These are phyloP conservation scores for Poeciliopsis occidentalis DNA, from an alignment of 2,113 vertebrate species.

Conservation along the genomic window DNA sequence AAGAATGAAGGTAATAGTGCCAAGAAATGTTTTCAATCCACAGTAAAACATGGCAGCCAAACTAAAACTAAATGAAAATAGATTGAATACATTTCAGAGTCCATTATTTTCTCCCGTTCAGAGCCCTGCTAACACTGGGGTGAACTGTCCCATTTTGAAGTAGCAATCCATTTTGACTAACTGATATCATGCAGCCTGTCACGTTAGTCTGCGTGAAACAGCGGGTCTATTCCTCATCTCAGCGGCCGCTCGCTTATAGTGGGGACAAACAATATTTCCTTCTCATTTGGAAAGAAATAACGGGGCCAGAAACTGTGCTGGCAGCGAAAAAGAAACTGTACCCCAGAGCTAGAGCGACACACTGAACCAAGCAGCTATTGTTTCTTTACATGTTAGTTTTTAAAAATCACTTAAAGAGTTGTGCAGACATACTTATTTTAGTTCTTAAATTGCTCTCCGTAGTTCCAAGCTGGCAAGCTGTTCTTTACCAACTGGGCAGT, in stretches of 20 bases:
- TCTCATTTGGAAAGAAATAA: slow-evolving; percentile 76
- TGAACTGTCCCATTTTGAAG: slow-evolving; percentile 72
- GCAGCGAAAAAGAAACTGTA: slow-evolving; percentile 64
- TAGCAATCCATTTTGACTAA: slow-evolving; percentile 79
- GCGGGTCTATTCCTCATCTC: slow-evolving; percentile 71
- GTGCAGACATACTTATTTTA: slow-evolving; percentile 53
- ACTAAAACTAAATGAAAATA: slow-evolving; percentile 62
- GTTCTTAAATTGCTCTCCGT: slow-evolving; percentile 39
- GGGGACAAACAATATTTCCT: slow-evolving; percentile 72
- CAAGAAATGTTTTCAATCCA: slow-evolving; percentile 62
- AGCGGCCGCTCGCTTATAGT: slow-evolving; percentile 62
- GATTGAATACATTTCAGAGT: slow-evolving; percentile 59
- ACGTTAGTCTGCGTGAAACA: slow-evolving; percentile 71
- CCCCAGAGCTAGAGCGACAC: slow-evolving; percentile 57
- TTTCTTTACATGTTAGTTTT: slow-evolving; percentile 3
- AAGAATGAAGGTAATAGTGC: slow-evolving; percentile 51
- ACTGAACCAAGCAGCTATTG: slow-evolving; percentile 62
- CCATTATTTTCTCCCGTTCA: slow-evolving; percentile 68
- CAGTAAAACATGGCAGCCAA: slow-evolving; percentile 56
- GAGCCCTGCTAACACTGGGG: slow-evolving; percentile 63
- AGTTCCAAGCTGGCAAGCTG: slow-evolving; percentile 44
- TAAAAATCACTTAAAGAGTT: slow-evolving; percentile 40
- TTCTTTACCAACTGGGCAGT: slow-evolving; percentile 36
- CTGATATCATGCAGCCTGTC: slow-evolving; percentile 78
- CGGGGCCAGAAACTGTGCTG: slow-evolving; percentile 63